These are phyloP conservation scores for Leucoraja erinaceus DNA, from an alignment of 2,113 vertebrate species.

Conservation along the genomic window DNA sequence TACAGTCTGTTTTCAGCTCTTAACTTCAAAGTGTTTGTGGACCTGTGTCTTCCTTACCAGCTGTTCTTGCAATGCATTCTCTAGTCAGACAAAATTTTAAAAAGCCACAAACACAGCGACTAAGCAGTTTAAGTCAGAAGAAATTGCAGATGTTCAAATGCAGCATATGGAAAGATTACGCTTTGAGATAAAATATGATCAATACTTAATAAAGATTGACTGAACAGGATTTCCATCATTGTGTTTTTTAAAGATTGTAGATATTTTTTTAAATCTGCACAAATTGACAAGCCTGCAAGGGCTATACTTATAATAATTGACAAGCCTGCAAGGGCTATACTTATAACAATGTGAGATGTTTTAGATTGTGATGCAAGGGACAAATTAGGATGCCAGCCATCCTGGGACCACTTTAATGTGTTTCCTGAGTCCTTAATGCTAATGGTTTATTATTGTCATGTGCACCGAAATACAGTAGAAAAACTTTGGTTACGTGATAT, in stretches of 20 bases:
- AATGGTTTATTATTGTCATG: too few species aligned
- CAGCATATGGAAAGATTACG: too few species aligned
- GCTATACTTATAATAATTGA: not conserved
- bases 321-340: not conserved
- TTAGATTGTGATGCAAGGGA: not conserved
- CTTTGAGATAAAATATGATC: not conserved
- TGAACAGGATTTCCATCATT: too few species aligned
- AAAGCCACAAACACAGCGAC: not conserved
- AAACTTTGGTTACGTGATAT: too few species aligned
- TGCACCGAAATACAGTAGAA: too few species aligned
- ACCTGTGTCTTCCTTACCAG: not conserved
- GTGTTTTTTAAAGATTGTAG: not conserved
- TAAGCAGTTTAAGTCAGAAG: not conserved
- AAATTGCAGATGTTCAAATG: not conserved
- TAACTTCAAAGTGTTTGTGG: conserved; percentile 1
- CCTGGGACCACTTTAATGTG: too few species aligned
- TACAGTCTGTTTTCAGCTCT: not conserved
- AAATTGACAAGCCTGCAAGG: not conserved
- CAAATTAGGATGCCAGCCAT: too few species aligned
- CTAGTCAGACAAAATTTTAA: not conserved
- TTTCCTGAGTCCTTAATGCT: too few species aligned
- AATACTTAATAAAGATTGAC: not conserved
- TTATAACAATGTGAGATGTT: not conserved
- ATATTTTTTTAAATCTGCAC: not conserved
- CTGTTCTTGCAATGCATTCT: not conserved